Evolutionary conservation across 1,140 invertebrate genomes (phyloP), one percentile per base, ranked within the genome.

Genomic region (Lepidotrigona ventralis): DNA sequence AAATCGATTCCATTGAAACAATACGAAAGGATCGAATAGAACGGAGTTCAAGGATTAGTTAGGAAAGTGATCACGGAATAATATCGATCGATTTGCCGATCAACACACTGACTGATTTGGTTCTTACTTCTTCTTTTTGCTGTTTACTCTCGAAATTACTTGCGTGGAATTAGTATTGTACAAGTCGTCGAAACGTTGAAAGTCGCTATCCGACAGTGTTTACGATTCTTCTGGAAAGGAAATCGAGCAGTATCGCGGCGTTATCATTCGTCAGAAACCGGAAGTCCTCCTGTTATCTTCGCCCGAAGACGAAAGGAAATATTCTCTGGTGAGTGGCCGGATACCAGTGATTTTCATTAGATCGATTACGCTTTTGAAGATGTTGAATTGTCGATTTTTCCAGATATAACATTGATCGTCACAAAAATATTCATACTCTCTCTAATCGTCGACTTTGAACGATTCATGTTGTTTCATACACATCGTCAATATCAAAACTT

Each of bases 261-360:
- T 46, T 75, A 75, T 75, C 73, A 56, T 58, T 23, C 3, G 56
- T 29, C 51, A 29, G 26, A 75, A 70, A 58, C 46, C 56, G 56
- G 73, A 75, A 74, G 26, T 54, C 17, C 8, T 21, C 2, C n/a
- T 15, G 29, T n/a, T 75, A 60, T 75, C 73, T 60, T 39, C 9
- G 9, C 29, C 19, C 1, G 39, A 51, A 56, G 21, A 56, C 21
- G 14, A 29, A 29, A 74, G 72, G 53, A 74, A 74, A 60, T 33
- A n/a, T 39, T 75, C 54, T 21, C 21, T 17, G 73, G 56, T 75
- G 33, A 75, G 73, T 60, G 56, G n/a, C 39, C 21, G 23, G 33
- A n/a, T 46, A n/a, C 29, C 1, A 68, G 14, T 68, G 2, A 0
- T 39, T 68, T 68, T 68, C 12, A 68, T 9, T 33, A n/a, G n/a